Evolutionary conservation across 2,797 vertebrate species (phyloP), one percentile per base, ranked within the genome.

Genomic region (Oreochromis grahami): DNA sequence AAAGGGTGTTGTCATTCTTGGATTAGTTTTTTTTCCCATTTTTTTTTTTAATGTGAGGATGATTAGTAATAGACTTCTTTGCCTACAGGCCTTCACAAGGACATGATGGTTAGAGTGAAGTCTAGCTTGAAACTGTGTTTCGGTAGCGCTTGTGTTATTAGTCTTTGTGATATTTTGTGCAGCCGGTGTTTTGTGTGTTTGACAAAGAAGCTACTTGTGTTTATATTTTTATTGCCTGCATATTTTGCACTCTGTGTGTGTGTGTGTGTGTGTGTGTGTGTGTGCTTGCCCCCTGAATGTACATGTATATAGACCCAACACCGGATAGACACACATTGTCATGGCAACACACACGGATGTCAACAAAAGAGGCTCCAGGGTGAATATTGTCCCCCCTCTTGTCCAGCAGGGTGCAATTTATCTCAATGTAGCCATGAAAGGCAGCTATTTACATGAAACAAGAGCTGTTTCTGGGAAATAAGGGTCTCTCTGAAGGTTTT

Each of bases 401-500:
- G 89, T 94, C 93, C 93, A 87, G 91, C 85, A 86, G 92, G 90
- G 94, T 91, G 83, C 91, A 93, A 91, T 95, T 94, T 89, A 92
- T 95, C 93, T 93, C 91, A 93, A 92, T 93, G 91, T 86, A 85
- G 86, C 88, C 87, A 90, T 88, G 91, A 94, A 94, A 93, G 87
- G 92, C 86, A 74, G 91, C 91, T 92, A 92, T 96, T 95, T 92
- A 91, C 90, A 93, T 93, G 92, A 93, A 94, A 95, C 68, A 38
- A 90, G 92, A 94, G 93, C 88, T n/a, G 82, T 93, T 94, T 94
- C 93, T 93, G 90, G 90, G 92, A 93, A 93, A 91, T 86, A 83
- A 89, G 90, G 93, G 92, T 92, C 91, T 91, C 91, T 91, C 86
- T 87, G 88, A 95, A 93, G 93, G 93, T 93, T 95, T 94, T 93